Base-by-base conservation (phyloP, 1,140 invertebrate genomes). In the Zaprionus lachaisei region DNA sequence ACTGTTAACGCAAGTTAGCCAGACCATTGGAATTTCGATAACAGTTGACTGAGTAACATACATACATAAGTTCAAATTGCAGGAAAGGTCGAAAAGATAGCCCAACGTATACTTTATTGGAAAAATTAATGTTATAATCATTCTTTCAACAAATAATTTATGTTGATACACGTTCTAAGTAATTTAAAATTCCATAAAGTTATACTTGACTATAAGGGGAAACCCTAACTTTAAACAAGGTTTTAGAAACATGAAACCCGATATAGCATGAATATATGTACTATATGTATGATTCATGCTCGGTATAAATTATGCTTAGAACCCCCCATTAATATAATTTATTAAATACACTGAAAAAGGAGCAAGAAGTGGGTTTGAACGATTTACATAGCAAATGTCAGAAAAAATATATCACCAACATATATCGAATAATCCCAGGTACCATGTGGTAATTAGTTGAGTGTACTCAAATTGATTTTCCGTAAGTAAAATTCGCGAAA, bases 381-480 rank as follows among this genome's bases (percentile, higher is more conserved):
- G 1, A 0, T 38, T 38, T 38, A 38, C 37, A 38, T 38, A 47
- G 2, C 3, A 47, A n/a, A n/a, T 0, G 7, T 11, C 9, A 47
- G 3, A 47, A 1, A n/a, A 17, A 11, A 34, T 11, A 44, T 14
- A 44, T n/a, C n/a, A 41, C 38, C 5, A 41, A n/a, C 3, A n/a
- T 6, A n/a, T n/a, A 41, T 44, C 41, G 1, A 7, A 44, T 7
- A 44, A 15, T 6, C 6, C n/a, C 7, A 47, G 17, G 37, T 38
- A 38, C 37, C 37, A 4, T 17, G n/a, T 17, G n/a, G 14, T 47
- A 38, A 47, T 14, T 24, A 51, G 14, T 34, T 67, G 5, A 58
- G 38, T 14, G 7, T 37, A 67, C 44, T 55, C 12, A 47, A 57
- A 69, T 63, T 69, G 72, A 74, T 75, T 75, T 75, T 75, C 49